Evolutionary conservation across 2,888 invertebrate species (phyloP), one percentile per base, ranked within the genome.

Genomic region (Tortricodes alternella): DNA sequence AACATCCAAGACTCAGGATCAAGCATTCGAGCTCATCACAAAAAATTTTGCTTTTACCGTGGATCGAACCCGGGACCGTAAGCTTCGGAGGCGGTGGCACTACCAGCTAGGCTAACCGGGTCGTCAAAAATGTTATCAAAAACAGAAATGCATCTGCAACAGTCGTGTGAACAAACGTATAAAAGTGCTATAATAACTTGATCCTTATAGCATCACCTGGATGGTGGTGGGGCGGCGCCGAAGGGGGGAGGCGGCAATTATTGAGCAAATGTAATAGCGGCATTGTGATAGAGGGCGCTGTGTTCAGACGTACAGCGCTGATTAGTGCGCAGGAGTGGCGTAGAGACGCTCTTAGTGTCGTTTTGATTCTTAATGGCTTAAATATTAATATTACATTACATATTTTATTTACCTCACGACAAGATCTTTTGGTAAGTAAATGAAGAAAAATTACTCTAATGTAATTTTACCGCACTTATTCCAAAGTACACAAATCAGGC

Each of bases 221-320:
- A 50, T 48, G 59, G 53, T 21, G 35, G 29, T 16, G 2, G 24
- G 53, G 24, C 57, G 68, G 55, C 56, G 66, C 59, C 65, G 68
- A 64, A 66, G 60, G 61, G 68, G 62, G 66, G 67, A 67, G 76
- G 80, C 74, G 82, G 80, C 85, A 87, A 89, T 89, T 89, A 89
- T 86, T 81, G 80, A 80, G 86, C 86, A 89, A 89, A 89, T 89
- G 88, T 89, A 89, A 89, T 89, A 88, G 87, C 84, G 73, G 80
- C 85, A 88, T 89, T 89, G 89, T 89, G 84, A 85, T 80, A 81
- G 82, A 84, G 77, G 75, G 76, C 73, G 70, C 78, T 70, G 75
- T 69, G 78, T 74, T 74, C 85, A 81, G 85, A 81, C 83, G 82
- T 73, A 68, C 71, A 62, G 84, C 76, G 85, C 80, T 89, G 89